A percentile compares a stretch with the other conserved stretches of the same genome.
These are phyloP conservation scores for Tachina grossa DNA, from an alignment of 2,888 invertebrate genomes.

Conservation along the genomic window DNA sequence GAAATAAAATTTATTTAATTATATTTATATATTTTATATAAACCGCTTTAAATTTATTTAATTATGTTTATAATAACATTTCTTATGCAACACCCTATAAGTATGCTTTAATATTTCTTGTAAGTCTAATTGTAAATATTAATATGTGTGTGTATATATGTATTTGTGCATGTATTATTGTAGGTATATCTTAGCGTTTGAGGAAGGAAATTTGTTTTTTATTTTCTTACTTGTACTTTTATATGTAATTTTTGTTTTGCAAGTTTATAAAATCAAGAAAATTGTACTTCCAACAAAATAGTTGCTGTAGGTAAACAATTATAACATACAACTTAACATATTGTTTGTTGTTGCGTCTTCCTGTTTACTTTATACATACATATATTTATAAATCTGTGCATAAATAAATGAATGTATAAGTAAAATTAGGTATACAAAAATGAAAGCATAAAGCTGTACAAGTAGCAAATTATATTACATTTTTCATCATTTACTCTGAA, in stretches of 20 bases:
- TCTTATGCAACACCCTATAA: neutral
- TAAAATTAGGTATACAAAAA: slow-evolving; percentile 38
- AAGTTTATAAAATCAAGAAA: slow-evolving; percentile 53
- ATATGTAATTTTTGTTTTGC: neutral
- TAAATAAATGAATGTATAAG: slow-evolving; percentile 51
- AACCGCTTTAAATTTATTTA: too few species aligned
- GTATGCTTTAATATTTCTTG: slow-evolving; percentile 6
- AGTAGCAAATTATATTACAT: slow-evolving; percentile 49
- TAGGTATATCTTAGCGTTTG: neutral
- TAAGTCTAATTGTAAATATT: slow-evolving; percentile 48
- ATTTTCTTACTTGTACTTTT: neutral
- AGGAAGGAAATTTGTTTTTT: neutral
- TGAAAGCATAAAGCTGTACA: slow-evolving; percentile 18
- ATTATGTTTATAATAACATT: slow-evolving; percentile 16
- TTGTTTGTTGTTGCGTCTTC: slow-evolving; percentile 22
- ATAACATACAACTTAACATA: slow-evolving; percentile 23
- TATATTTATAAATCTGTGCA: slow-evolving; percentile 23
- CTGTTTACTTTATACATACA: neutral
- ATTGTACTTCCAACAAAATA: slow-evolving; percentile 46
- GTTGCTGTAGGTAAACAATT: slow-evolving; percentile 26
- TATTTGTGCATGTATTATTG: neutral
- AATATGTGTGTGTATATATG: neutral
- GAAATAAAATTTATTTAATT: too few species aligned
- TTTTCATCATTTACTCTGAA: slow-evolving; percentile 31
- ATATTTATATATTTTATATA: too few species aligned